phyloP scores from a whole-genome alignment of 2,113 vertebrate genomes.

The Bos indicus region DNA sequence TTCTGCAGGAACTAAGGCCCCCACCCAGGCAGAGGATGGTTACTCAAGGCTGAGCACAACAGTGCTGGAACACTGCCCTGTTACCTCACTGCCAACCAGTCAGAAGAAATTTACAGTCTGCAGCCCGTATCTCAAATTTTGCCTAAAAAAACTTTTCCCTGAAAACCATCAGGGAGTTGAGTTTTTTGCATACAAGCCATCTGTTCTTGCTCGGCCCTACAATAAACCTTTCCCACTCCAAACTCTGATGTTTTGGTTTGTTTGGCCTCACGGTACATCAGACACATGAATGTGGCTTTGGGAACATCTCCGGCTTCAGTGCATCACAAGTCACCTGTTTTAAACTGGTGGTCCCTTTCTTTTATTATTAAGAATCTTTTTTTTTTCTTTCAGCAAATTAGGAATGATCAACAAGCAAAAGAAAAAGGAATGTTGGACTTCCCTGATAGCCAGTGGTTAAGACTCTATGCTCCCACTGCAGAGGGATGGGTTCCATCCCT shows the following conservation, averaged over 20 bases:
- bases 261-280: neutral
- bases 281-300: no score
- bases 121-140: neutral
- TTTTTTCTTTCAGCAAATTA: neutral
- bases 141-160: neutral
- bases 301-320: neutral
- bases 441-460: neutral
- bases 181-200: neutral
- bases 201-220: neutral
- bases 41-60: fast-evolving
- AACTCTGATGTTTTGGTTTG: neutral
- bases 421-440: neutral
- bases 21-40: neutral
- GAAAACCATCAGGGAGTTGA: neutral
- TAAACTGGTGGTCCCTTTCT: neutral
- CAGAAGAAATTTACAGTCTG: neutral
- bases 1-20: neutral
- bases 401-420: neutral
- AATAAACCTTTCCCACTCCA: neutral
- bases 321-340: neutral
- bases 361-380: neutral
- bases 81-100: neutral
- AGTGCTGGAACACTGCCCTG: neutral
- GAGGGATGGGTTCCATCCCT: neutral
- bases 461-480: neutral